A percentile compares a stretch with the other conserved stretches of the same genome.
Conservation (phyloP, 1,140 invertebrate genomes). For the Hydropsyche tenuis region DNA sequence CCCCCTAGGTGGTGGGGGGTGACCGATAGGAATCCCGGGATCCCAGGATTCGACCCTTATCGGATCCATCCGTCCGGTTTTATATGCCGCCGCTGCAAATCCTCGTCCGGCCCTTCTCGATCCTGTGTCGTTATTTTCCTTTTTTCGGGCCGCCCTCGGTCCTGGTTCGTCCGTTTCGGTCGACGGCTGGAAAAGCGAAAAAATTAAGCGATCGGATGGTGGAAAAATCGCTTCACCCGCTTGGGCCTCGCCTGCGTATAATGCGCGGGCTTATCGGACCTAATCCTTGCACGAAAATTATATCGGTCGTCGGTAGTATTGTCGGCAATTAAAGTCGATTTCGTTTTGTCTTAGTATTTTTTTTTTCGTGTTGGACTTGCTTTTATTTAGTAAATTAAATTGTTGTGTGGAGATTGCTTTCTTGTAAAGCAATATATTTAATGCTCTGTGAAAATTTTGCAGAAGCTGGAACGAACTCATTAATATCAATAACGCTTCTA, state of each 20-base stretch:
- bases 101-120: conserved; percentile 1
- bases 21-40: no score
- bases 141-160: background rate
- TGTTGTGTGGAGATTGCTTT: no score
- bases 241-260: no score
- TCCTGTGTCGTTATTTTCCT: conserved; percentile 3
- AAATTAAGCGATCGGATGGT: conserved; percentile 15
- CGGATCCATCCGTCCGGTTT: conserved; percentile 25
- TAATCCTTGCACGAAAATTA: background rate
- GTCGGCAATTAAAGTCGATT: no score
- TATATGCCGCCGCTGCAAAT: conserved; percentile 18
- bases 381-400: no score
- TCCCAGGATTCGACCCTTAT: conserved; percentile 25
- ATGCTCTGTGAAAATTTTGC: no score
- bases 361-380: no score
- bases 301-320: conserved; percentile 3
- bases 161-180: background rate
- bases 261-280: no score
- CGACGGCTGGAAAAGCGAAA: conserved; percentile 2
- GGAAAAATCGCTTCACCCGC: background rate
- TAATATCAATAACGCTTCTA: no score
- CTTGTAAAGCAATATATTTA: no score
- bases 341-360: no score
- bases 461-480: no score
- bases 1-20: background rate